phyloP scores from a whole-genome alignment of 2,888 invertebrate genomes.

The Clitarchus hookeri region DNA sequence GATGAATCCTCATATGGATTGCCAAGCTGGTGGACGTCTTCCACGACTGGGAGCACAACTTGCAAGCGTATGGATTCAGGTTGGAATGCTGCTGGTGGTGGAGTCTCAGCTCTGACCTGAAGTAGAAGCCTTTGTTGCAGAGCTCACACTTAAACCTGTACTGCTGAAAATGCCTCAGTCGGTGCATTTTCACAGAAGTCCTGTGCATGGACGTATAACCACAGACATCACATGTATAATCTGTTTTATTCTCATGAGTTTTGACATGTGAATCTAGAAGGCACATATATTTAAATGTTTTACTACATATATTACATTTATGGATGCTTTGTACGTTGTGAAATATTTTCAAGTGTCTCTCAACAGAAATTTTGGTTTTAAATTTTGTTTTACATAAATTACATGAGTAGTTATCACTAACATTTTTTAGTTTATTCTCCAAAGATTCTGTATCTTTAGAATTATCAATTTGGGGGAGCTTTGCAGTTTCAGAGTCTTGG shows the following conservation, averaged over 20 bases:
- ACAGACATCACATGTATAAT: constrained; percentile 39
- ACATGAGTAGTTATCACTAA: neutral
- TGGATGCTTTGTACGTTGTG: neutral
- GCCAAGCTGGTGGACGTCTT: neutral
- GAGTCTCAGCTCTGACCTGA: constrained; percentile 26
- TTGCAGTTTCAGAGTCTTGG: neutral
- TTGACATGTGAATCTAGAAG: constrained; percentile 29
- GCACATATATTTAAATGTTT: constrained; percentile 28
- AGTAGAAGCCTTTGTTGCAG: constrained; percentile 45
- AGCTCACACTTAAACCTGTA: constrained; percentile 45
- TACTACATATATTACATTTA: constrained; percentile 28
- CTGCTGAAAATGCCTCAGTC: constrained; percentile 37
- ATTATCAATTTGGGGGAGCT: neutral
- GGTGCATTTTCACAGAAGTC: constrained; percentile 39
- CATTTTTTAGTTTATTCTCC: neutral
- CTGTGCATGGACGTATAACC: constrained; percentile 34
- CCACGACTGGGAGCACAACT: constrained; percentile 29
- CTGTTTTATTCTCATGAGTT: constrained; percentile 39
- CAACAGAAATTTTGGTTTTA: constrained; percentile 9
- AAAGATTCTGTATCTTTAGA: neutral
- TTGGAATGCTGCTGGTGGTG: constrained; percentile 38
- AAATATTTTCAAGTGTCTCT: neutral
- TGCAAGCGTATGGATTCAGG: constrained; percentile 32
- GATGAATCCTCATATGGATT: neutral
- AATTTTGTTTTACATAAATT: neutral